phyloP scores from a whole-genome alignment of 2,888 invertebrate species.

The Ophion obscuratus region DNA sequence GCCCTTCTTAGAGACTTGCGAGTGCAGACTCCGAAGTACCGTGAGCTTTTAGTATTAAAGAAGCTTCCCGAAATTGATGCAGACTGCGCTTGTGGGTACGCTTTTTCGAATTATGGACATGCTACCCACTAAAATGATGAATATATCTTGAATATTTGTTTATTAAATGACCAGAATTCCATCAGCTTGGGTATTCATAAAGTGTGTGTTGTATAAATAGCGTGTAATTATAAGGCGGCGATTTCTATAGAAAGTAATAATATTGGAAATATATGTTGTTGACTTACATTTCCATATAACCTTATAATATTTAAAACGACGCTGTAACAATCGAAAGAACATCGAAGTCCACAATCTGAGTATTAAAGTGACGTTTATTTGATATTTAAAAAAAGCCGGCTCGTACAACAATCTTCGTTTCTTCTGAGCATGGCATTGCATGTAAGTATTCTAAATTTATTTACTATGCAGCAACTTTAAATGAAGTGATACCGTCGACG shows the following conservation, averaged over 20 bases:
- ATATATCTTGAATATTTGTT: not conserved
- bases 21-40: constrained; percentile 17
- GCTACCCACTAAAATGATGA: not conserved
- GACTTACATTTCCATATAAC: not conserved
- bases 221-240: not conserved
- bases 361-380: not conserved
- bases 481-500: not conserved
- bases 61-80: not conserved
- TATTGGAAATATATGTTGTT: not conserved
- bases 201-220: not conserved
- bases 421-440: constrained; percentile 47
- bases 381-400: not conserved
- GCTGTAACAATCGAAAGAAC: not conserved
- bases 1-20: constrained; percentile 17
- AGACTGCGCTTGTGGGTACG: no score
- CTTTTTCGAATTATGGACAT: not conserved
- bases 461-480: not conserved
- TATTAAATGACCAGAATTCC: not conserved
- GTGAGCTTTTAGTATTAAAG: constrained; percentile 2
- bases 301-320: not conserved
- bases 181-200: not conserved
- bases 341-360: not conserved
- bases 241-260: not conserved
- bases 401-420: not conserved
- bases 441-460: constrained; percentile 42